A percentile compares a stretch with the other conserved stretches of the same genome.
phyloP scores from a whole-genome alignment of 2,888 invertebrate genomes.

The Limnephilus lunatus region DNA sequence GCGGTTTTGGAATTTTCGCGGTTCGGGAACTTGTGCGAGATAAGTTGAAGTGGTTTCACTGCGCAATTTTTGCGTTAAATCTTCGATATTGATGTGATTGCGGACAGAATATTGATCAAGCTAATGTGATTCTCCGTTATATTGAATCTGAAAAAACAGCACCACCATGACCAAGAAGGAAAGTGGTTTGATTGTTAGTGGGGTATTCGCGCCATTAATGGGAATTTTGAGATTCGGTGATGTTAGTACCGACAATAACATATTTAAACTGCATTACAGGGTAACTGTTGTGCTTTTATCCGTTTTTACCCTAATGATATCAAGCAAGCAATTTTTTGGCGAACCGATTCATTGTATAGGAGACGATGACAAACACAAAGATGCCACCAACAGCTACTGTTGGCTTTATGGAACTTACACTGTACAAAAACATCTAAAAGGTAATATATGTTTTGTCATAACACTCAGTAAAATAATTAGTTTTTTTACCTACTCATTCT shows the following conservation, averaged over 20 bases:
- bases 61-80: neutral
- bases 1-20: neutral
- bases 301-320: slow-evolving; percentile 85
- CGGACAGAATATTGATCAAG: neutral
- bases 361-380: slow-evolving; percentile 73
- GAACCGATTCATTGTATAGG: slow-evolving; percentile 88
- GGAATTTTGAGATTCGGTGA: slow-evolving; percentile 82
- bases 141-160: neutral
- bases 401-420: slow-evolving; percentile 88
- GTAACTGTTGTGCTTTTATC: slow-evolving; percentile 84
- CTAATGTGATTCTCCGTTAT: neutral
- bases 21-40: neutral
- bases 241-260: slow-evolving; percentile 85
- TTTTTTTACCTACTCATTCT: neutral
- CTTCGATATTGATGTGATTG: neutral
- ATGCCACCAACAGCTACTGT: slow-evolving; percentile 85
- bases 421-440: slow-evolving; percentile 67
- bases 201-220: slow-evolving; percentile 82
- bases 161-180: slow-evolving; percentile 4
- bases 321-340: slow-evolving; percentile 90
- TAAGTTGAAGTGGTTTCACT: neutral
- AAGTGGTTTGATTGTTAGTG: slow-evolving; percentile 75
- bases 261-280: slow-evolving; percentile 87
- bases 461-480: neutral
- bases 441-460: slow-evolving; percentile 4